A percentile compares a stretch with the other conserved stretches of the same genome.
Conservation (phyloP, 92 coral and sea anemone genomes). For the Actinernus sp. region DNA sequence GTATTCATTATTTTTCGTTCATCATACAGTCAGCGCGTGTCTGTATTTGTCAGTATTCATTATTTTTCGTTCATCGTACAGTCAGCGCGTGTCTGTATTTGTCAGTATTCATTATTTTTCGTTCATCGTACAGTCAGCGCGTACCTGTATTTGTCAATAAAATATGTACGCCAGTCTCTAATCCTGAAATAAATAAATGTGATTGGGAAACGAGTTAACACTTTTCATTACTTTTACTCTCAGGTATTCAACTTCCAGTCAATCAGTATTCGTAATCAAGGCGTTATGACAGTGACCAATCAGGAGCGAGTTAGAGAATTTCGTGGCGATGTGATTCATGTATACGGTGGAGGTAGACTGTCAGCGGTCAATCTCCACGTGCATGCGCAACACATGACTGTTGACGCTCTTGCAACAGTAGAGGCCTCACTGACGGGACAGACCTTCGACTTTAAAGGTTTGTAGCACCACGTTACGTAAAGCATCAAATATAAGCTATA, state of each 20-base stretch:
- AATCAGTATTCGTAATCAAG: slow-evolving; percentile 92
- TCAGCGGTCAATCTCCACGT: slow-evolving; percentile 97
- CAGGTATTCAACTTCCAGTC: slow-evolving; percentile 83
- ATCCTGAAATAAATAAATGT: too few species aligned
- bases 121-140: too few species aligned
- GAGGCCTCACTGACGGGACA: slow-evolving; percentile 83
- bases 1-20: too few species aligned
- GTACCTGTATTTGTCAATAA: too few species aligned
- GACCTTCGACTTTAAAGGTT: slow-evolving; percentile 74
- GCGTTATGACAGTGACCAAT: slow-evolving; percentile 93
- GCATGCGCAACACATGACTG: slow-evolving; percentile 80
- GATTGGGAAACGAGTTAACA: too few species aligned
- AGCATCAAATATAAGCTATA: not conserved
- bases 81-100: too few species aligned
- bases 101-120: too few species aligned
- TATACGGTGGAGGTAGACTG: slow-evolving; percentile 91
- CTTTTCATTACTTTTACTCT: too few species aligned
- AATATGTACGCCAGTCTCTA: too few species aligned
- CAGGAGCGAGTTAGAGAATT: slow-evolving; percentile 97
- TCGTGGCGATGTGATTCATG: slow-evolving; percentile 81
- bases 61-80: too few species aligned
- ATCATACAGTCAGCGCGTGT: too few species aligned
- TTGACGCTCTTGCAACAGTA: slow-evolving; percentile 90
- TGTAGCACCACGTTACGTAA: not conserved
- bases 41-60: too few species aligned